phyloP scores from a whole-genome alignment of 1,140 invertebrate genomes.

The Leptinotarsa undecemlineata region DNA sequence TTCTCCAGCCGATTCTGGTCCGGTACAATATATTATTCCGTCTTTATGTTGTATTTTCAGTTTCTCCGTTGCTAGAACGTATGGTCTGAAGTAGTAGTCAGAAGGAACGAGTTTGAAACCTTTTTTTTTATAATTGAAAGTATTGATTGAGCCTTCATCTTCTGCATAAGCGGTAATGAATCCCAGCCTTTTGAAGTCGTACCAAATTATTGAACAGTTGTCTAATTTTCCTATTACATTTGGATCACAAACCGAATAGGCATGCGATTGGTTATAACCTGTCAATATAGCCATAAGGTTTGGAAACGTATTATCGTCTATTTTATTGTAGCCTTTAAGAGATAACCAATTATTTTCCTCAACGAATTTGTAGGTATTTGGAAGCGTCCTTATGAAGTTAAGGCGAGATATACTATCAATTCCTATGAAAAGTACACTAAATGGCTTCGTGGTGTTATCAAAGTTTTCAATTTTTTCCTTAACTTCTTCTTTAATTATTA shows the following conservation, averaged over 20 bases:
- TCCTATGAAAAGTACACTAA: conserved; percentile 75
- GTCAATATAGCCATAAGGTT: conserved; percentile 79
- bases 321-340: conserved; percentile 67
- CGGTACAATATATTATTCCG: conserved; percentile 58
- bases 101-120: conserved; percentile 69
- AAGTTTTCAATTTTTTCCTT: conserved; percentile 23
- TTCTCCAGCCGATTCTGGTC: conserved; percentile 60
- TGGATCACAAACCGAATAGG: conserved; percentile 60
- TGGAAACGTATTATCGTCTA: conserved; percentile 80
- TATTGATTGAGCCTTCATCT: conserved; percentile 63
- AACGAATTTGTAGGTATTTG: conserved; percentile 70
- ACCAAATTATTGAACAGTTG: conserved; percentile 67
- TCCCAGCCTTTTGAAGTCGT: conserved; percentile 60
- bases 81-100: conserved; percentile 74
- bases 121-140: conserved; percentile 67
- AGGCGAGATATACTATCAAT: conserved; percentile 81
- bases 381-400: conserved; percentile 76
- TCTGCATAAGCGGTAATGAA: conserved; percentile 69
- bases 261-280: conserved; percentile 57
- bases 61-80: conserved; percentile 64
- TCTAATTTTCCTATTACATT: conserved; percentile 58
- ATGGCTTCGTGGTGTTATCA: conserved; percentile 30
- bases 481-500: conserved; percentile 47
- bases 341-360: conserved; percentile 55
- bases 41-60: conserved; percentile 55